Conservation (phyloP, 1,140 invertebrate species). For the fruit fly (Drosophila melanogaster) region DNA sequence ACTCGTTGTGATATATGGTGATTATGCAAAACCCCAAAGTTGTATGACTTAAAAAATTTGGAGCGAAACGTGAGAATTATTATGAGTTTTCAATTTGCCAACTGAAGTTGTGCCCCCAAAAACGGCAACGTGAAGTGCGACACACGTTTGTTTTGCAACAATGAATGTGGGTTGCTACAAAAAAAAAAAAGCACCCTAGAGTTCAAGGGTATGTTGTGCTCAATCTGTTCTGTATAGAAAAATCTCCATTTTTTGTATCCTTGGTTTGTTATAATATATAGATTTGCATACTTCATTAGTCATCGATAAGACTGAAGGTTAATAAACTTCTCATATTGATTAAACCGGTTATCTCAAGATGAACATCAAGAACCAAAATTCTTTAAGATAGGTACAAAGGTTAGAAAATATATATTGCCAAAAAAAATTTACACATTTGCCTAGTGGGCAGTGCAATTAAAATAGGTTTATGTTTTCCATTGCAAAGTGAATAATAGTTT, state of each 20-base stretch:
- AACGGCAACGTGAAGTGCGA: constrained; percentile 40
- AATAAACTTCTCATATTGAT: not conserved
- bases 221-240: no score
- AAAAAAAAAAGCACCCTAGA: not conserved
- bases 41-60: constrained; percentile 55
- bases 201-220: not conserved
- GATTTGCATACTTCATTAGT: no score
- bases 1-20: constrained; percentile 27
- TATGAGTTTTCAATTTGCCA: constrained; percentile 76
- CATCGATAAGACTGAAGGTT: no score
- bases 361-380: not conserved
- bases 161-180: constrained; percentile 2
- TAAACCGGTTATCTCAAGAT: not conserved
- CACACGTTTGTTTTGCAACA: constrained; percentile 41
- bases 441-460: no score
- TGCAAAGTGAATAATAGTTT: not conserved
- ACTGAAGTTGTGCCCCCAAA: constrained; percentile 34
- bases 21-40: constrained; percentile 61
- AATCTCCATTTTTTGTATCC: no score
- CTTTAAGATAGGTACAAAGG: no score
- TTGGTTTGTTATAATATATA: no score
- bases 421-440: no score
- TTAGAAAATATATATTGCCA: no score
- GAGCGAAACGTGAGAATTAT: constrained; percentile 78
- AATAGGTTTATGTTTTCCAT: no score